phyloP scores from a whole-genome alignment of 2,113 vertebrate species.

The Riparia riparia region DNA sequence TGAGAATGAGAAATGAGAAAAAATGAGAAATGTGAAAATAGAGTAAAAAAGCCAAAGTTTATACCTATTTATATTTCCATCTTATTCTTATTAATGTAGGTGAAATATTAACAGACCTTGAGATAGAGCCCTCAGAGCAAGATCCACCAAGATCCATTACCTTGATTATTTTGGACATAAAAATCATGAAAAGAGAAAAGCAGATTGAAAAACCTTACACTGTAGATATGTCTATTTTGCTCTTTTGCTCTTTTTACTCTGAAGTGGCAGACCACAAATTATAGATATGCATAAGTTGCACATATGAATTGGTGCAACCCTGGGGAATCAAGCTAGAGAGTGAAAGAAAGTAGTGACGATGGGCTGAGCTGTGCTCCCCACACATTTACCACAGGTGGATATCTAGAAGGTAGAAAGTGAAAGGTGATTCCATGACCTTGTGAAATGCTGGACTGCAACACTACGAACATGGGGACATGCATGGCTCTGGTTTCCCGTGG shows the following conservation, averaged over 20 bases:
- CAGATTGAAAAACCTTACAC: not conserved
- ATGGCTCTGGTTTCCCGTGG: not conserved
- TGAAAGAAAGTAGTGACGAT: not conserved
- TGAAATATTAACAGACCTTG: not conserved
- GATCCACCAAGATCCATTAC: not conserved
- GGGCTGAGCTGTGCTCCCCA: not conserved
- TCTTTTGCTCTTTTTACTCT: not conserved
- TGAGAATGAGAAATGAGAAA: too few species aligned
- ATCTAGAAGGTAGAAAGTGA: not conserved
- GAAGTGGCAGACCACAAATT: not conserved
- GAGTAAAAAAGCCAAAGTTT: not conserved
- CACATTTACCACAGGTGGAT: not conserved
- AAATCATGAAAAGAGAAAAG: not conserved
- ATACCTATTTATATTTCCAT: too few species aligned
- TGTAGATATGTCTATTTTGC: not conserved
- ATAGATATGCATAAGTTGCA: too few species aligned
- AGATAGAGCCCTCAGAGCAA: not conserved
- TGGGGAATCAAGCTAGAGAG: not conserved
- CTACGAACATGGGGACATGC: rapidly evolving
- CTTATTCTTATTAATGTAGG: too few species aligned
- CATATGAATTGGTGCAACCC: not conserved
- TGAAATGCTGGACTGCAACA: not conserved
- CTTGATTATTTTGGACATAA: not conserved
- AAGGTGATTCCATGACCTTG: not conserved
- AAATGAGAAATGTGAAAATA: too few species aligned